These are phyloP conservation scores for Dreissena polymorpha DNA, from an alignment of 1,140 invertebrate species.

Conservation along the genomic window DNA sequence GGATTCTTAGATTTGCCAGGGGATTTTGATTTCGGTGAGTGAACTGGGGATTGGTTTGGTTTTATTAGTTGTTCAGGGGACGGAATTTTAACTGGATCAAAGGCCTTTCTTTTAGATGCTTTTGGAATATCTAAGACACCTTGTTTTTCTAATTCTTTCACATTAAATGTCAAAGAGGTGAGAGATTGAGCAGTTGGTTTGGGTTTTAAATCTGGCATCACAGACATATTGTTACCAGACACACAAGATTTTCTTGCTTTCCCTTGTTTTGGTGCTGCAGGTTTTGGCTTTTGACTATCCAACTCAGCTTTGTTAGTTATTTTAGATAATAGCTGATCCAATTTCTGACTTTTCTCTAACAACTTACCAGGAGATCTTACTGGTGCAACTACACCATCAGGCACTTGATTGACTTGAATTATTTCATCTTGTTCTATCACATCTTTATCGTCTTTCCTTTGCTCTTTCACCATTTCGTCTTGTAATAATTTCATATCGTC, in stretches of 20 bases:
- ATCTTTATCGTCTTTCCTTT: too few relatives aligned
- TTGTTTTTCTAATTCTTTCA: conserved; percentile 52
- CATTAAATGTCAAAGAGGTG: conserved; percentile 47
- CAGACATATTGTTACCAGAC: too few relatives aligned
- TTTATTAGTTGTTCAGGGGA: conserved; percentile 22
- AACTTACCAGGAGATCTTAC: not conserved
- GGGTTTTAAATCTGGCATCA: too few relatives aligned
- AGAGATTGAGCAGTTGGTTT: conserved; percentile 4
- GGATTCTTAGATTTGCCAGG: conserved; percentile 35
- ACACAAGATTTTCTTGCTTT: conserved; percentile 47
- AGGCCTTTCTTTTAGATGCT: conserved; percentile 46
- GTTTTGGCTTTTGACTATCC: conserved; percentile 26
- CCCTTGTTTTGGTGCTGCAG: conserved; percentile 26
- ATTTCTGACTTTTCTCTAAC: conserved; percentile 26
- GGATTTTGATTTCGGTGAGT: conserved; percentile 28
- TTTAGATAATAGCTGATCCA: conserved; percentile 43
- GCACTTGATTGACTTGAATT: too few relatives aligned
- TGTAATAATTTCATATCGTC: too few relatives aligned
- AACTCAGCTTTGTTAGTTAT: conserved; percentile 43
- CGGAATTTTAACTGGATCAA: conserved; percentile 47
- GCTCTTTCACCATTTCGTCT: too few relatives aligned
- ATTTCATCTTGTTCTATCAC: too few relatives aligned
- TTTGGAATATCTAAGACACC: conserved; percentile 50
- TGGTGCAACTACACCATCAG: too few relatives aligned
- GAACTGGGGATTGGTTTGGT: conserved; percentile 1